A percentile compares a stretch with the other conserved stretches of the same genome.
phyloP scores from a whole-genome alignment of 2,888 invertebrate species.

The Caenorhabditis imperialis region DNA sequence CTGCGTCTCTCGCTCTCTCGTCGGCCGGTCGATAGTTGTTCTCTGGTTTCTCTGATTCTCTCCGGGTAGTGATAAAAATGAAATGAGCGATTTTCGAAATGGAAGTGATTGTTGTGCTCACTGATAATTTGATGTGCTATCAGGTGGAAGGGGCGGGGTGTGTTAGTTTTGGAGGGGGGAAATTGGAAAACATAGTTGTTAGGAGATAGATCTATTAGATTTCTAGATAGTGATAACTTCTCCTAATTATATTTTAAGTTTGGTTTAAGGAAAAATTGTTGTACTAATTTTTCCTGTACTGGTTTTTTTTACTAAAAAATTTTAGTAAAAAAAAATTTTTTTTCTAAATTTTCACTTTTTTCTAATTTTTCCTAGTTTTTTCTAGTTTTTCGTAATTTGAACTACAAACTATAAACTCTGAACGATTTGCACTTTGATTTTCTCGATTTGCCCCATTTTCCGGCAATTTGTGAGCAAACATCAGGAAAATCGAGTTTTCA shows the following conservation, averaged over 20 bases:
- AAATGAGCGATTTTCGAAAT: not conserved
- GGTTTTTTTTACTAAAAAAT: not conserved
- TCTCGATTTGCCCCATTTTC: too few relatives aligned
- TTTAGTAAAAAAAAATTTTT: not conserved
- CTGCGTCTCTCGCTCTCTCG: slow-evolving; percentile 1
- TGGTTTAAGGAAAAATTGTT: too few relatives aligned
- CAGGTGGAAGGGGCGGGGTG: not conserved
- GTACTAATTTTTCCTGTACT: too few relatives aligned
- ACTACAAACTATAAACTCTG: too few relatives aligned
- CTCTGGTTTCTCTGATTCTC: slow-evolving; percentile 13
- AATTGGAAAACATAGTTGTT: too few relatives aligned
- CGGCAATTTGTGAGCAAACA: too few relatives aligned
- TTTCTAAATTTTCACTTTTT: slow-evolving; percentile 1
- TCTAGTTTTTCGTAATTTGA: not conserved
- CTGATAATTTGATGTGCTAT: not conserved
- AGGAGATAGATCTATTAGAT: too few relatives aligned
- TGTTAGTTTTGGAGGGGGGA: too few relatives aligned
- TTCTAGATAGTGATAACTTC: too few relatives aligned
- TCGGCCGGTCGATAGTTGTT: not conserved
- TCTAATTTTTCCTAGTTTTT: not conserved
- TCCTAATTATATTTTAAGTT: too few relatives aligned
- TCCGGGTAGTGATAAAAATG: not conserved
- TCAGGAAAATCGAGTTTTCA: too few relatives aligned
- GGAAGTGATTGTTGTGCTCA: not conserved
- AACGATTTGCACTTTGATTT: too few relatives aligned